Evolutionary conservation across 2,797 vertebrate genomes (phyloP).

Genomic region (Lepidocolaptes lacrymiger): DNA sequence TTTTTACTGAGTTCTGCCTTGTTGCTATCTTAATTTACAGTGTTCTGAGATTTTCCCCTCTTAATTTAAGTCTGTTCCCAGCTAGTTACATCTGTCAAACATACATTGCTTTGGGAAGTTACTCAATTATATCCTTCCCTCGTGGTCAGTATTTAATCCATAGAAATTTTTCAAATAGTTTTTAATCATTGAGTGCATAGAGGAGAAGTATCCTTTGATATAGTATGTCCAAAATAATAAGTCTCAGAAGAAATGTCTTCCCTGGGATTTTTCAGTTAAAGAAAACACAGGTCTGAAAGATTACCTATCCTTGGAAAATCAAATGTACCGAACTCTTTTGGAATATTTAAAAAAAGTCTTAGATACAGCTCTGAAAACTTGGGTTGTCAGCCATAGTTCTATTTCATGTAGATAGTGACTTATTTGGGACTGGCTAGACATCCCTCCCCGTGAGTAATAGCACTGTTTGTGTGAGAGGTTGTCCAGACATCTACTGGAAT

Average conservation of each 20-base stretch:
- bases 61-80: neutral
- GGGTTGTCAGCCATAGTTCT: neutral
- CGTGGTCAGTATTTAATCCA: neutral
- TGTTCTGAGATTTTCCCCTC: neutral
- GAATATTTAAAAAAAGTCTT: neutral
- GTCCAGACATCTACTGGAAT: neutral
- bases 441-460: neutral
- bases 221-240: neutral
- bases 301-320: neutral
- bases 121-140: neutral
- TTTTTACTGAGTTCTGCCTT: neutral
- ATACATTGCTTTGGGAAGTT: neutral
- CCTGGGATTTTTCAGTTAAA: neutral
- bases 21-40: neutral
- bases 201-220: neutral
- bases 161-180: neutral
- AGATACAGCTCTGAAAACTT: neutral
- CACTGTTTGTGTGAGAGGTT: neutral
- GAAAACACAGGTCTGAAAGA: neutral
- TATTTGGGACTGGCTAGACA: neutral
- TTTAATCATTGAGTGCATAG: neutral
- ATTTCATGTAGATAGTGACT: neutral
- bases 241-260: neutral
- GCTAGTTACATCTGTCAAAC: neutral
- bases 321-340: neutral